phyloP scores from a whole-genome alignment of 2,797 vertebrate genomes.

The Platalea minor region DNA sequence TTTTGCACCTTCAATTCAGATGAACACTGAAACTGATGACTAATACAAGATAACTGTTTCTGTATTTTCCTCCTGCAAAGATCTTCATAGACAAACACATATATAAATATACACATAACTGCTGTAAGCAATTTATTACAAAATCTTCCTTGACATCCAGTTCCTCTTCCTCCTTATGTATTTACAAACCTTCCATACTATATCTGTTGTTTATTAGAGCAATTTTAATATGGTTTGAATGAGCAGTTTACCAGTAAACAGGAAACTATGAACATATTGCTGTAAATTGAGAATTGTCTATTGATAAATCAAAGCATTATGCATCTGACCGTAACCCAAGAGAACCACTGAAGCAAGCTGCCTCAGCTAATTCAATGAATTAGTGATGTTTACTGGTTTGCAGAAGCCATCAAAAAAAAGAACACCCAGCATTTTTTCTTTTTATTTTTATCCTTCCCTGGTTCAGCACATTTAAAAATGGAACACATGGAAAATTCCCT shows the following conservation, averaged over 20 bases:
- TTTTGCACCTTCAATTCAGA: background rate
- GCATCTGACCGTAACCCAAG: background rate
- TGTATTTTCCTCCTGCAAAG: background rate
- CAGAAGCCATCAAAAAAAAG: background rate
- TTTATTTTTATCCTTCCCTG: background rate
- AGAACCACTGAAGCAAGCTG: background rate
- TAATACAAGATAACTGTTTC: background rate
- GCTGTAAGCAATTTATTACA: background rate
- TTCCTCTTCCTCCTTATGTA: background rate
- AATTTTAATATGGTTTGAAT: background rate
- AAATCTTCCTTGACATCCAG: background rate
- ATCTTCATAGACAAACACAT: background rate
- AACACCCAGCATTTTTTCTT: background rate
- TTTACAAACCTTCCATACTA: background rate
- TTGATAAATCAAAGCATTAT: background rate
- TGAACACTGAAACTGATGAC: background rate
- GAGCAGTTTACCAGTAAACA: background rate
- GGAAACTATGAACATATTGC: background rate
- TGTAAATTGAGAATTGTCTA: background rate
- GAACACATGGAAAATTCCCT: constrained; percentile 6
- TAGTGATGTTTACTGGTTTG: background rate
- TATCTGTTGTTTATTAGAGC: background rate
- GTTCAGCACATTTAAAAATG: background rate
- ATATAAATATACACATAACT: background rate
- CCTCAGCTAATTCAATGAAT: background rate